Evolutionary conservation across 2,888 invertebrate species (phyloP), one percentile per base, ranked within the genome.

Genomic region (Baccha elongata): DNA sequence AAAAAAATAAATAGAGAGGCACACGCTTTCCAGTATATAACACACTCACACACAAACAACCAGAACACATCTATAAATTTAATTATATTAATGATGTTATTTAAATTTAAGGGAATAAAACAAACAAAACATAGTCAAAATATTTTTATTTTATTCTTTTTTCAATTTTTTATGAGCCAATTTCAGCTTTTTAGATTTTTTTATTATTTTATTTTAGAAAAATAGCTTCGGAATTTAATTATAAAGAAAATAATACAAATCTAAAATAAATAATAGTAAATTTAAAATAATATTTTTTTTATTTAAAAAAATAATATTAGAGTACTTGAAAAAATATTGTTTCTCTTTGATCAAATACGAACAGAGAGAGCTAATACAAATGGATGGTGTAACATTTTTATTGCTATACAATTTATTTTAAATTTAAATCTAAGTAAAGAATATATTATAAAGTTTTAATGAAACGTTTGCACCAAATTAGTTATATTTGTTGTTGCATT

Each of bases 401-500:
- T 50, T 21, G 26, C 15, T 64, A 55, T 44, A 55, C 58, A 58
- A 44, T 58, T 75, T 42, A 69, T 69, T 80, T 75, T 13, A 69
- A 80, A 65, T 60, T 58, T 58, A 69, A 29, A 69, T 46, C 53
- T 75, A 74, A 69, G 68, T 62, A 64, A 58, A 75, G 69, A 55
- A 69, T 75, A 60, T 29, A 48, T 62, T 52, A 32, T 55, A 55
- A 13, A 55, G 21, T 37, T 69, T 80, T 80, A 80, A 75, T n/a
- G 69, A 75, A 74, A 74, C 37, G 55, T 80, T 75, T 71, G 75
- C 80, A 80, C 74, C 58, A 42, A 64, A 69, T 74, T 48, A 44
- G 50, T 55, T 74, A 64, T 64, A 74, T 80, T 74, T 80, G 80
- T 80, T 74, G 74, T 80, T 74, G 69, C 80, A 80, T 75, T 75